Conservation (phyloP, 2,888 invertebrate genomes). For the Pseudolycoriella hygida region DNA sequence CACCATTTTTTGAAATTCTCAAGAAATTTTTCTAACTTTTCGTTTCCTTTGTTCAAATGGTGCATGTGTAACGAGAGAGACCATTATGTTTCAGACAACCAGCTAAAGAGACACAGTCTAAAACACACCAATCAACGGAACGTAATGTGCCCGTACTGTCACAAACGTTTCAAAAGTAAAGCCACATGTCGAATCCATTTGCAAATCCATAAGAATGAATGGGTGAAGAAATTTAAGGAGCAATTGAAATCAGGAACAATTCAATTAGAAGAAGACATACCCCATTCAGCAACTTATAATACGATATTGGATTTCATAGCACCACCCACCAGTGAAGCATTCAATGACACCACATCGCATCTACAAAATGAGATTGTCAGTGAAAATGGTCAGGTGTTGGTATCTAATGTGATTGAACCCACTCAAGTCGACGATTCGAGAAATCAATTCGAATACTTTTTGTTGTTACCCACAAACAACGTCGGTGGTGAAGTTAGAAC, state of each 20-base stretch:
- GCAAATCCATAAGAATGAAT: not conserved
- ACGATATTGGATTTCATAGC: not conserved
- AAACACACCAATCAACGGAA: not conserved
- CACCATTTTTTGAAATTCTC: too few species aligned
- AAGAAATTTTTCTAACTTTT: too few species aligned
- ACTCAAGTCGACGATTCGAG: too few species aligned
- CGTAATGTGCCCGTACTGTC: not conserved
- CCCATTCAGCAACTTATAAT: not conserved
- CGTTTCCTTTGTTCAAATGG: too few species aligned
- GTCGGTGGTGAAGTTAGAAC: too few species aligned
- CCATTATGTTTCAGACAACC: not conserved
- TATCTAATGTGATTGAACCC: not conserved
- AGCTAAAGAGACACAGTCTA: not conserved
- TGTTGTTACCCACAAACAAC: too few species aligned
- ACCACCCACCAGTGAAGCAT: too few species aligned
- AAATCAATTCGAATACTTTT: too few species aligned
- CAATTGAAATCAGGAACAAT: not conserved
- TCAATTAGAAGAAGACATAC: not conserved
- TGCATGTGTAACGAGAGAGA: too few species aligned
- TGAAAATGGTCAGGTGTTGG: not conserved
- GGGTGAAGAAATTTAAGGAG: not conserved
- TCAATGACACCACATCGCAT: too few species aligned
- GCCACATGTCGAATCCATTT: not conserved
- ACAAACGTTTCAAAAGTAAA: not conserved
- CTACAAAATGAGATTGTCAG: too few species aligned